phyloP scores from a whole-genome alignment of 2,113 vertebrate genomes.

The Phycodurus eques region DNA sequence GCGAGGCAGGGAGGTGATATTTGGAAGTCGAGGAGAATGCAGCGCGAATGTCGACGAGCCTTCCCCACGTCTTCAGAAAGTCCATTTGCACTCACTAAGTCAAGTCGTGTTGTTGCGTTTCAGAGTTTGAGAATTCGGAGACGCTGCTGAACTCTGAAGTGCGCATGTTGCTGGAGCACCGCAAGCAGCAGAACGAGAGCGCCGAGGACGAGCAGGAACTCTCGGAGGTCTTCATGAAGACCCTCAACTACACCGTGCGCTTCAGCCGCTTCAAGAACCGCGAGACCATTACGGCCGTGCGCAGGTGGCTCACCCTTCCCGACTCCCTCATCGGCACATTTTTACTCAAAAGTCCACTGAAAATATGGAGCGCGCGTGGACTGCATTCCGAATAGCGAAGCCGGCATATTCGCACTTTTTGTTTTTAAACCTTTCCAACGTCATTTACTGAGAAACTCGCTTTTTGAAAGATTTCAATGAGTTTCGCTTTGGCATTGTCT shows the following conservation, averaged over 20 bases:
- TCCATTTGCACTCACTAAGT: too few relatives aligned
- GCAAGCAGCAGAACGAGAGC: conserved; percentile 98
- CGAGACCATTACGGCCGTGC: conserved; percentile 95
- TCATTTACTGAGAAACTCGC: too few relatives aligned
- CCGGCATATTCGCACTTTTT: too few relatives aligned
- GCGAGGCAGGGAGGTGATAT: too few relatives aligned
- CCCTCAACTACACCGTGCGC: conserved; percentile 89
- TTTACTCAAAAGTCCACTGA: neutral
- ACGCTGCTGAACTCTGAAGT: conserved; percentile 96
- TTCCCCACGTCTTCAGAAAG: too few relatives aligned
- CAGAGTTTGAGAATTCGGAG: conserved; percentile 93
- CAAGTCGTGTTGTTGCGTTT: neutral
- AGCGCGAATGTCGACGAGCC: too few relatives aligned
- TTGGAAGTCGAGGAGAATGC: too few relatives aligned
- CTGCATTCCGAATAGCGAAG: too few relatives aligned
- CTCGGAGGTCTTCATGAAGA: conserved; percentile 98
- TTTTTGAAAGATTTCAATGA: too few relatives aligned
- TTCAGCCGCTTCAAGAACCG: conserved; percentile 99
- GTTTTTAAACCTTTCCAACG: too few relatives aligned
- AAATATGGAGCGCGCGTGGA: too few relatives aligned
- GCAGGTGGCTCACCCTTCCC: conserved; percentile 72
- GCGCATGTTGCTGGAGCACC: conserved; percentile 94
- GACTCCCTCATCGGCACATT: neutral
- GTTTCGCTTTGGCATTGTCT: too few relatives aligned
- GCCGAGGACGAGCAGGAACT: conserved; percentile 97